Conservation (phyloP, 2,113 vertebrate species). For the Hippoglossus stenolepis region DNA sequence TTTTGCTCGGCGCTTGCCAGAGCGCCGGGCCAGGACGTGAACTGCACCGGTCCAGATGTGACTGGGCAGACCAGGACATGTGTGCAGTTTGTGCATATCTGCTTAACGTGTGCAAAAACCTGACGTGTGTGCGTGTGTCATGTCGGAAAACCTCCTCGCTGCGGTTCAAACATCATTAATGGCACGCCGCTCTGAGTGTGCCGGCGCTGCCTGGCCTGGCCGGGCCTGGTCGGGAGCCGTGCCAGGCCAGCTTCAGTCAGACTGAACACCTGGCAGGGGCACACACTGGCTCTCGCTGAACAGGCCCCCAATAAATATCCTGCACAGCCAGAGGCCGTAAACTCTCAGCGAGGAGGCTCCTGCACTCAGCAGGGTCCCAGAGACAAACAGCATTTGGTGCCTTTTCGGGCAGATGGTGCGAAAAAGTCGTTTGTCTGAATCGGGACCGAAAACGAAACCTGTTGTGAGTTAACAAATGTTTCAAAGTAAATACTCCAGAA, state of each 20-base stretch:
- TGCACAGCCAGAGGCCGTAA: slow-evolving; percentile 79
- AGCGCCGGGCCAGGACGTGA: slow-evolving; percentile 62
- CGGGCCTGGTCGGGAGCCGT: slow-evolving; percentile 45
- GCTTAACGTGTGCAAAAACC: slow-evolving; percentile 12
- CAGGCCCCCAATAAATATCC: slow-evolving; percentile 82
- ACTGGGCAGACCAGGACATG: slow-evolving; percentile 55
- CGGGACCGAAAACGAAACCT: slow-evolving; percentile 50
- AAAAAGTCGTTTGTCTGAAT: slow-evolving; percentile 72
- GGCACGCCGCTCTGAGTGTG: slow-evolving; percentile 23
- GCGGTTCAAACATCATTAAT: slow-evolving; percentile 29
- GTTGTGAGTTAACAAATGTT: slow-evolving; percentile 50
- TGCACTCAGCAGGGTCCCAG: slow-evolving; percentile 68
- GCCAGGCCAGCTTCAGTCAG: slow-evolving; percentile 55
- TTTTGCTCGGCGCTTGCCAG: slow-evolving; percentile 66
- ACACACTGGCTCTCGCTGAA: slow-evolving; percentile 59
- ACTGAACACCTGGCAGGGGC: slow-evolving; percentile 72
- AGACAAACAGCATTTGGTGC: slow-evolving; percentile 80
- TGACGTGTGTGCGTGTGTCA: background rate
- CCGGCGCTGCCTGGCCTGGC: slow-evolving; percentile 10
- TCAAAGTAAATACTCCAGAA: slow-evolving; percentile 28
- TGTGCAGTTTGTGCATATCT: slow-evolving; percentile 1
- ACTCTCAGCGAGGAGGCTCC: slow-evolving; percentile 68
- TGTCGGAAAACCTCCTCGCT: background rate
- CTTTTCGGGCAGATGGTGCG: slow-evolving; percentile 35
- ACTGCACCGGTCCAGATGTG: slow-evolving; percentile 75